These are phyloP conservation scores for Baccha elongata DNA, from an alignment of 2,888 invertebrate genomes.

Conservation along the genomic window DNA sequence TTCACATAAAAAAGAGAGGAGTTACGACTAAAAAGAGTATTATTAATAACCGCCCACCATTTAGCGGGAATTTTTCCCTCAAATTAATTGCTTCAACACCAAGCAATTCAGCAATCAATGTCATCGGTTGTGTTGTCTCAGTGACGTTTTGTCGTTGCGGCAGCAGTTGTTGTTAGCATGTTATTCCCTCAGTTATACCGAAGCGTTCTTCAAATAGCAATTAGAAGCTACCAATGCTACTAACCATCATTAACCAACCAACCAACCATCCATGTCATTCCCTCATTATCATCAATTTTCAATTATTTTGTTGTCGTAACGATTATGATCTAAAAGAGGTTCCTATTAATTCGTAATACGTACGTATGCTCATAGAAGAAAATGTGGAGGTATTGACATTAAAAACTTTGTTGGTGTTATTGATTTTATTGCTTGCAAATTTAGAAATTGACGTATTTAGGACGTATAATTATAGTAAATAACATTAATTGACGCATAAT, in stretches of 20 bases:
- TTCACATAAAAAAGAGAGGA: constrained; percentile 3
- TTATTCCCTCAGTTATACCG: constrained; percentile 47
- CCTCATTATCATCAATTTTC: constrained; percentile 59
- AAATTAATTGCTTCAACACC: constrained; percentile 69
- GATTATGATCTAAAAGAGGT: background rate
- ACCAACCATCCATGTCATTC: constrained; percentile 56
- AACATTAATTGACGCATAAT: no score
- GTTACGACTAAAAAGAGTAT: constrained; percentile 20
- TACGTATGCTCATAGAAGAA: background rate
- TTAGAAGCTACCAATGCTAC: constrained; percentile 59
- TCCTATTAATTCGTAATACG: background rate
- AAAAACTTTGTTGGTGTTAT: background rate
- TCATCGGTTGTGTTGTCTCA: constrained; percentile 50
- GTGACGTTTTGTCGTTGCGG: constrained; percentile 33
- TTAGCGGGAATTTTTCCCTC: constrained; percentile 61
- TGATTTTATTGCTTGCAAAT: no score
- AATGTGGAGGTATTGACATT: background rate
- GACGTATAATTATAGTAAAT: no score
- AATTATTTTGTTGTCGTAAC: constrained; percentile 30
- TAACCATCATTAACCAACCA: constrained; percentile 59
- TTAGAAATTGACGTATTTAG: no score
- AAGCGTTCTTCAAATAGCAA: constrained; percentile 62
- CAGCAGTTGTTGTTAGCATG: constrained; percentile 40
- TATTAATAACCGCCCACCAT: constrained; percentile 67
- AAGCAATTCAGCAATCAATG: constrained; percentile 60